Evolutionary conservation across 2,113 vertebrate species (phyloP), one percentile per base, ranked within the genome.

Genomic region (Carassius carassius): DNA sequence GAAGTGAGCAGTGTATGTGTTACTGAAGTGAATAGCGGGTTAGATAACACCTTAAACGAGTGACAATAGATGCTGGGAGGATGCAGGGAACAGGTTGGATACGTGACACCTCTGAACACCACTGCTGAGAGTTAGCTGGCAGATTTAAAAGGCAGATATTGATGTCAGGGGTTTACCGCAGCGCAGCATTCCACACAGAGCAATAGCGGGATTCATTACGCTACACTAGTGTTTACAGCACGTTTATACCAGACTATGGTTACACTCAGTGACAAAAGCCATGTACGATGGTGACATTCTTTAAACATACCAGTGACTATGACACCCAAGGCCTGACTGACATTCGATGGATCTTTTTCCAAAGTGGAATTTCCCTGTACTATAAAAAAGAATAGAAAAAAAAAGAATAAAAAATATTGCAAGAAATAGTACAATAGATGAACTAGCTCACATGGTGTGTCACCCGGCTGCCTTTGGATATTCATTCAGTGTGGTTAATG

Each of bases 291-390:
- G 89, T 88, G 92, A 85, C 90, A 92, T 94, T 92, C 91, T 92
- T 92, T 67, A 87, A 87, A 89, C 87, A 89, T 92, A 91, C 88
- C 90, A 86, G 86, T 90, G 89, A 89, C 89, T 87, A 85, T 86
- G 88, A 92, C 87, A 91, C 73, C 84, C 44, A 23, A 70, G 58
- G 54, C 85, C 63, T 82, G 88, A 91, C 86, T 86, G 88, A 90
- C 83, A 88, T 69, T 83, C 81, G 74, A 5, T 44, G 86, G 90
- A 89, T 92, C 83, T 76, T 60, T 87, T 94, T 93, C 88, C 88
- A 88, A 82, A 41, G 49, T 86, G 93, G 94, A 92, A 93, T 92
- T 92, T 90, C 94, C 87, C 88, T 92, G 77, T 76, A 23, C 49
- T 85, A 76, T 32, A 16, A 82, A 82, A 54, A 81, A 87, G 17